A percentile compares a stretch with the other conserved stretches of the same genome.
These are phyloP conservation scores for Pseudomyrmex flavicornis DNA, from an alignment of 1,140 invertebrate genomes.

Conservation along the genomic window DNA sequence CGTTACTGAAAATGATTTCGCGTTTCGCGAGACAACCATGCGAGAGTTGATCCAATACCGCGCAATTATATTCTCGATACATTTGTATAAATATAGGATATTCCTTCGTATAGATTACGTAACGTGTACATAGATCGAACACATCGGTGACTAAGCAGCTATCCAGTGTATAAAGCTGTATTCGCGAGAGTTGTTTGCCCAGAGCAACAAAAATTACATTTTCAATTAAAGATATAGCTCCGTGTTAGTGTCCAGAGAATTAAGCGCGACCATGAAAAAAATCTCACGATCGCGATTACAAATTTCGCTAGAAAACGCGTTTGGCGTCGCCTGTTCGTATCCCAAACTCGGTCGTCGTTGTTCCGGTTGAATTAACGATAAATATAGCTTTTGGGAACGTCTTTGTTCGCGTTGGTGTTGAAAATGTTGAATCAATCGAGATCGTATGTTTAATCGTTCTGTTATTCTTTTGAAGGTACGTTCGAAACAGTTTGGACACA, in stretches of 20 bases:
- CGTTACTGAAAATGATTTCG: not conserved
- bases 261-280: not conserved
- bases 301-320: not conserved
- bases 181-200: constrained; percentile 26
- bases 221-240: constrained; percentile 10
- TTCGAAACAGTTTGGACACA: no score
- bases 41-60: not conserved
- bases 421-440: no score
- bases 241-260: constrained; percentile 10
- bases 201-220: not conserved
- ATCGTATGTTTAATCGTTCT: no score
- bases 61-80: constrained; percentile 1
- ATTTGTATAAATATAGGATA: constrained; percentile 57
- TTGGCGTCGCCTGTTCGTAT: not conserved
- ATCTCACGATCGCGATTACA: not conserved
- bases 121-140: constrained; percentile 43
- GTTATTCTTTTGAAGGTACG: no score
- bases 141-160: constrained; percentile 29
- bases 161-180: constrained; percentile 13
- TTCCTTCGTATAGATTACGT: constrained; percentile 34
- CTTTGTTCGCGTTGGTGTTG: not conserved
- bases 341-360: not conserved
- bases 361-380: not conserved
- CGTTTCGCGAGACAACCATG: not conserved
- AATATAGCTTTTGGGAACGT: not conserved